Evolutionary conservation across 2,113 vertebrate species (phyloP).

Genomic region (Orcinus orca): DNA sequence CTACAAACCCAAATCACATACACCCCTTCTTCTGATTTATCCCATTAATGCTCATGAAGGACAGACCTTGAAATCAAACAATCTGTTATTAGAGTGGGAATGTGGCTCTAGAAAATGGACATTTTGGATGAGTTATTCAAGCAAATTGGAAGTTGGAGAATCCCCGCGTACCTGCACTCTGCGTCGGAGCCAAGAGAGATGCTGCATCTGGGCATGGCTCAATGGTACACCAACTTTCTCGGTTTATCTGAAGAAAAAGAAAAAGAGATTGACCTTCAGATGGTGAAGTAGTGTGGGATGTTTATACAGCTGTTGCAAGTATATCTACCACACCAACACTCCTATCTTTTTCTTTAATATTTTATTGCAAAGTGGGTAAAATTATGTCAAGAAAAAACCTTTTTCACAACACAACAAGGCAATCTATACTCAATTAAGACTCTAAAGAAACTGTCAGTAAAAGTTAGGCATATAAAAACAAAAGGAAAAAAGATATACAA

Average conservation of each 20-base stretch:
- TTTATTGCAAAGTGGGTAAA: neutral
- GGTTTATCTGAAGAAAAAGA: conserved; percentile 84
- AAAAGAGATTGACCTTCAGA: neutral
- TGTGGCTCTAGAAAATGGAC: neutral
- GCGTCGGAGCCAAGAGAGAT: conserved; percentile 74
- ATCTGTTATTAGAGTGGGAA: neutral
- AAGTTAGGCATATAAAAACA: neutral
- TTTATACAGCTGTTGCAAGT: neutral
- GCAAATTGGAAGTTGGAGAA: neutral
- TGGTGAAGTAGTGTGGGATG: rapidly evolving
- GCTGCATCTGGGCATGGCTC: conserved; percentile 77
- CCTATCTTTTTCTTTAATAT: neutral
- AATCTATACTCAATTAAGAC: neutral
- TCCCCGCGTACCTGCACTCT: conserved; percentile 76
- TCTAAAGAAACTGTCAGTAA: neutral
- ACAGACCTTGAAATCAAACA: neutral
- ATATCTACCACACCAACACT: neutral
- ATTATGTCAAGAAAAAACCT: neutral
- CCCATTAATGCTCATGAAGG: neutral
- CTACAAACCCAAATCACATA: neutral
- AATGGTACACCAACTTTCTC: conserved; percentile 83
- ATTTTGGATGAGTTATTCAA: neutral
- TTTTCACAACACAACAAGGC: neutral
- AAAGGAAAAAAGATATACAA: neutral
- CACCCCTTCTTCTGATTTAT: neutral